Base-by-base conservation (phyloP, 2,113 vertebrate genomes). In the Mixornis gularis region DNA sequence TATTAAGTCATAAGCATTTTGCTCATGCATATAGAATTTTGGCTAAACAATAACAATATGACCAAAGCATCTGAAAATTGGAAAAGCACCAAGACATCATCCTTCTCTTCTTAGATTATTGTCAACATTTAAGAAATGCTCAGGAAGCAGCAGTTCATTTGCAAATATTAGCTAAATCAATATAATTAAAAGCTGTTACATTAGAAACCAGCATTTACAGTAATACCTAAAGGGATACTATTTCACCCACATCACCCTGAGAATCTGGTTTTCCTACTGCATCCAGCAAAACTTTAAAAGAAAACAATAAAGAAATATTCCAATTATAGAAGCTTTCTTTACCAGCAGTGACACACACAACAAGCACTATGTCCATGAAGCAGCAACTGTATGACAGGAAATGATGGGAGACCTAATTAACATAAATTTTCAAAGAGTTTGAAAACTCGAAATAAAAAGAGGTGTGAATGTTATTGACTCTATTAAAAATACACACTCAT, bases 381-480 rank as follows among this genome's bases (percentile, higher is more conserved):
- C 24, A 78, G 32, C 49, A 74, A 58, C 18, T 80, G n/a, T 19
- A 20, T 5, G 3, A 63, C 12, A 81, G 17, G 5, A 82, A 69
- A 72, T 25, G 0, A 74, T 15, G 21, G 10, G 15, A 56, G 8
- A 66, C 16, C 9, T 29, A 69, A 78, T 4, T 32, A 68, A 68
- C 5, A 22, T 4, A 74, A 46, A 30, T 44, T 51, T 51, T 70
- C 22, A 26, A 70, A 65, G 25, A 30, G 17, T 30, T 43, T 18
- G 24, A 70, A 18, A 69, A 74, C 0, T 5, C 21, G 29, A 27
- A 68, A 34, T 51, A 36, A 63, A 53, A 49, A 44, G 0, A 3
- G 3, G 1, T 4, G 3, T 12, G 3, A n/a, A 29, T 40, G 7
- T 44, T 69, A 73, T 0, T 52, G 36, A 24, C 6, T 29, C 29